Conservation (phyloP, 2,797 vertebrate species). For the Taenioides sp. region DNA sequence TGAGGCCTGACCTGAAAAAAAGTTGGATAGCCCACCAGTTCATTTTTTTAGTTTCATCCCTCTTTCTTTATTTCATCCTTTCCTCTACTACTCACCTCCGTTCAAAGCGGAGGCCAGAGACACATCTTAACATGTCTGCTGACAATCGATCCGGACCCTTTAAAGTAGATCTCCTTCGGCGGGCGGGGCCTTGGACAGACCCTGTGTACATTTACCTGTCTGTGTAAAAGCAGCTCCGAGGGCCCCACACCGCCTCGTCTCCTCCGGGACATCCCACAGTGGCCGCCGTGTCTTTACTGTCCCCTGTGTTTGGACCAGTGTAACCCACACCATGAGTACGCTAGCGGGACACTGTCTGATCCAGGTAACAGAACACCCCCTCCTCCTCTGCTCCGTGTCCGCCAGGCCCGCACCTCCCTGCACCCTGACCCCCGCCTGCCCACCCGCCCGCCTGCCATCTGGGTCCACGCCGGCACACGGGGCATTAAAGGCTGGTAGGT, state of each 20-base stretch:
- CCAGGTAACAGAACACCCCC: conserved; percentile 70
- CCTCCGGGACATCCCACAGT: conserved; percentile 36
- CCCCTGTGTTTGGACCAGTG: conserved; percentile 53
- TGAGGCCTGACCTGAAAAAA: too few relatives aligned
- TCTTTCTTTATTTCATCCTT: background rate
- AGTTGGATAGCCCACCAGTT: too few relatives aligned
- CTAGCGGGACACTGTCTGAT: conserved; percentile 62
- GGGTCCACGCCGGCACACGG: conserved; percentile 53
- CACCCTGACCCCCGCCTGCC: conserved; percentile 41
- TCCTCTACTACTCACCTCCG: conserved; percentile 61
- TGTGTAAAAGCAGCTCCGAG: conserved; percentile 37
- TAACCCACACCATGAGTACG: conserved; percentile 70
- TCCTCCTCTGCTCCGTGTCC: conserved; percentile 68
- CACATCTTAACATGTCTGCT: conserved; percentile 69
- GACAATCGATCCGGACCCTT: conserved; percentile 73
- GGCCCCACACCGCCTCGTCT: conserved; percentile 17
- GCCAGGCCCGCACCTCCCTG: conserved; percentile 50
- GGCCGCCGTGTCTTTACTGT: conserved; percentile 38
- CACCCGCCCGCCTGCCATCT: conserved; percentile 67
- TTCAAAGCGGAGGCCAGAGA: conserved; percentile 57
- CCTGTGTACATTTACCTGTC: conserved; percentile 33
- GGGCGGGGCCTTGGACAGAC: conserved; percentile 26
- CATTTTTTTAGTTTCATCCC: background rate
- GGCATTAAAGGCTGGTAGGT: conserved; percentile 1
- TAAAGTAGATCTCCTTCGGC: conserved; percentile 67